These are phyloP conservation scores for Onthophagus sagittarius DNA, from an alignment of 2,888 invertebrate genomes.

Conservation along the genomic window DNA sequence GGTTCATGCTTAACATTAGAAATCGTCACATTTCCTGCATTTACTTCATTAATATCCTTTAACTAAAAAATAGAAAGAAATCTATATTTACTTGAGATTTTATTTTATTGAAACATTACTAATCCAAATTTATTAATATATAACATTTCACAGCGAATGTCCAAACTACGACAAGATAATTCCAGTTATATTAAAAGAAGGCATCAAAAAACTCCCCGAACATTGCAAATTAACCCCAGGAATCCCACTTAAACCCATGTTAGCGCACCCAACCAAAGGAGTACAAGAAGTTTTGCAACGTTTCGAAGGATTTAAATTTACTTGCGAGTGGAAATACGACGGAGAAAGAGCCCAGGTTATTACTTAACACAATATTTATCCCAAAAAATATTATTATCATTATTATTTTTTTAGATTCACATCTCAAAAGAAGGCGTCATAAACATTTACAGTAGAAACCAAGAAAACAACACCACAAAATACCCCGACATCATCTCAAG, in stretches of 20 bases:
- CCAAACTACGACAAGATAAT: conserved; percentile 89
- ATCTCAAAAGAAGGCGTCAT: conserved; percentile 63
- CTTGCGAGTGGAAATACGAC: conserved; percentile 99
- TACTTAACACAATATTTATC: conserved; percentile 13
- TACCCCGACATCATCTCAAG: conserved; percentile 90
- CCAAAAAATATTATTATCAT: not conserved
- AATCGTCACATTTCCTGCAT: too few relatives aligned
- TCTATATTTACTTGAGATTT: not conserved
- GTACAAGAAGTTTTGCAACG: conserved; percentile 82
- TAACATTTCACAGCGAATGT: conserved; percentile 67
- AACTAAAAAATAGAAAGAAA: not conserved
- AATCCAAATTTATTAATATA: not conserved
- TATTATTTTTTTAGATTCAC: conserved; percentile 61
- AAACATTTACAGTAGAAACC: conserved; percentile 90
- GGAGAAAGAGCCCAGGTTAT: conserved; percentile 96
- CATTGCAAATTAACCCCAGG: conserved; percentile 87
- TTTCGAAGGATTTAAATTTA: conserved; percentile 73
- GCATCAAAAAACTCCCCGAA: conserved; percentile 67
- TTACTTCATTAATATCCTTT: too few relatives aligned
- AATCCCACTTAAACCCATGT: conserved; percentile 95
- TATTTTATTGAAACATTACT: not conserved
- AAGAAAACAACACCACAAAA: conserved; percentile 89
- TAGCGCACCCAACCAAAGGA: conserved; percentile 96
- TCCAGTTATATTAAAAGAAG: conserved; percentile 71
- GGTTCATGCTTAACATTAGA: too few relatives aligned